phyloP scores from a whole-genome alignment of 2,797 vertebrate genomes.

The Anguilla megastoma region DNA sequence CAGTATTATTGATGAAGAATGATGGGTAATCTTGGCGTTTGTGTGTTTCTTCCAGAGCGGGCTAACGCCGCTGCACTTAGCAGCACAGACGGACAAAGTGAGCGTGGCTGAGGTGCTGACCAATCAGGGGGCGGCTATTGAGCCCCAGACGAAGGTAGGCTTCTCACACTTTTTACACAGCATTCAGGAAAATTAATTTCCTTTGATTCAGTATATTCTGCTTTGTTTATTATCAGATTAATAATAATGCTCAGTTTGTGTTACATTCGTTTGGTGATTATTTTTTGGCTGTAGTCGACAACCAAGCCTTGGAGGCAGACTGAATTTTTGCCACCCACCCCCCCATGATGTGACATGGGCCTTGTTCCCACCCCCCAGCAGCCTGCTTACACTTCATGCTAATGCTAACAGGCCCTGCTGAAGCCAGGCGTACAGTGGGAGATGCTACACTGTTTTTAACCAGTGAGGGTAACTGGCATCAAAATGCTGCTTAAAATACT shows the following conservation, averaged over 20 bases:
- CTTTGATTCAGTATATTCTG: too few species aligned
- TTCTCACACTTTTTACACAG: too few species aligned
- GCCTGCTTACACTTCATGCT: background rate
- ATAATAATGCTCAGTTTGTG: background rate
- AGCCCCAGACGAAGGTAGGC: constrained; percentile 90
- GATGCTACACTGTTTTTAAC: background rate
- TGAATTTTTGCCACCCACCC: background rate
- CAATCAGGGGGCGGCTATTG: constrained; percentile 86
- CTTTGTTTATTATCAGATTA: background rate
- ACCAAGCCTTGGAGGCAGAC: background rate
- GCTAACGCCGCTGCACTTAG: constrained; percentile 91
- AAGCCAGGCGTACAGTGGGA: constrained; percentile 26
- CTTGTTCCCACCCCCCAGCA: background rate
- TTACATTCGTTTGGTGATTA: background rate
- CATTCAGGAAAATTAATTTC: background rate
- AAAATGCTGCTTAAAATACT: background rate
- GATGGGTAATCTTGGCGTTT: background rate
- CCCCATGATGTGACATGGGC: background rate
- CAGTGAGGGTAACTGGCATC: background rate
- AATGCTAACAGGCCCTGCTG: background rate
- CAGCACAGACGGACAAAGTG: constrained; percentile 94
- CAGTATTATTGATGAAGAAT: background rate
- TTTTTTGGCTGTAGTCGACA: background rate
- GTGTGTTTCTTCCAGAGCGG: constrained; percentile 78
- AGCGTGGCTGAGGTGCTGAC: constrained; percentile 92